Evolutionary conservation across 1,140 invertebrate species (phyloP).

Genomic region (Drosophila carrolli): DNA sequence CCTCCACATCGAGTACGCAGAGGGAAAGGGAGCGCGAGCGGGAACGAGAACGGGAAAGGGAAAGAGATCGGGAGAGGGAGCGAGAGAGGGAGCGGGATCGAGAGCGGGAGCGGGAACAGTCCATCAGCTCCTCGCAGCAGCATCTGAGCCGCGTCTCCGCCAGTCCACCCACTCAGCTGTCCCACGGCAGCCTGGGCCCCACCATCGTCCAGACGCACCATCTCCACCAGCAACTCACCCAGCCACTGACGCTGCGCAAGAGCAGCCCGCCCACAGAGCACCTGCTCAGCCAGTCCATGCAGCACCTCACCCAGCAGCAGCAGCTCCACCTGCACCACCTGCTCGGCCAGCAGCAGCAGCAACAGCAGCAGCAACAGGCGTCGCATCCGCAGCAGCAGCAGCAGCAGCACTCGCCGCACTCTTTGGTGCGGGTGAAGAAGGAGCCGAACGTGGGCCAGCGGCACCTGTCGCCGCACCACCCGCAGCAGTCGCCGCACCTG

Average conservation of each 20-base stretch:
- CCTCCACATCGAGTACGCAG: slow-evolving; percentile 57
- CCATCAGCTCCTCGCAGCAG: slow-evolving; percentile 68
- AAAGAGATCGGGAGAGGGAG: slow-evolving; percentile 10
- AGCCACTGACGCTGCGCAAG: slow-evolving; percentile 76
- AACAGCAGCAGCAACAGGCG: slow-evolving; percentile 73
- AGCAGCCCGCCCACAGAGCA: slow-evolving; percentile 82
- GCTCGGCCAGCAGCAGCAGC: slow-evolving; percentile 85
- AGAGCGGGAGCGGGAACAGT: slow-evolving; percentile 57
- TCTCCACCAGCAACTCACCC: slow-evolving; percentile 78
- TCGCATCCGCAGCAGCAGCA: slow-evolving; percentile 68
- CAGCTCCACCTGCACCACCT: slow-evolving; percentile 76
- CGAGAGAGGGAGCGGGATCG: slow-evolving; percentile 31
- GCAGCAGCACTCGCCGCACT: slow-evolving; percentile 85
- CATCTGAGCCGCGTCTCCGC: slow-evolving; percentile 54
- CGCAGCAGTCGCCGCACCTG: slow-evolving; percentile 66
- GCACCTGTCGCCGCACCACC: slow-evolving; percentile 70
- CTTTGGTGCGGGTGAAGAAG: slow-evolving; percentile 85
- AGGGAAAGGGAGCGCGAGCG: slow-evolving; percentile 43
- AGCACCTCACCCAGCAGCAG: slow-evolving; percentile 76
- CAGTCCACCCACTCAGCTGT: slow-evolving; percentile 50
- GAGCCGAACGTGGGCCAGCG: slow-evolving; percentile 83
- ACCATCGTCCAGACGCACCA: slow-evolving; percentile 79
- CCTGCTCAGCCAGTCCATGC: slow-evolving; percentile 80
- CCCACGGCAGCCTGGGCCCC: slow-evolving; percentile 52
- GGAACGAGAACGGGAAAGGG: slow-evolving; percentile 31